Conservation (phyloP, 2,797 vertebrate species). For the Microchirus variegatus region DNA sequence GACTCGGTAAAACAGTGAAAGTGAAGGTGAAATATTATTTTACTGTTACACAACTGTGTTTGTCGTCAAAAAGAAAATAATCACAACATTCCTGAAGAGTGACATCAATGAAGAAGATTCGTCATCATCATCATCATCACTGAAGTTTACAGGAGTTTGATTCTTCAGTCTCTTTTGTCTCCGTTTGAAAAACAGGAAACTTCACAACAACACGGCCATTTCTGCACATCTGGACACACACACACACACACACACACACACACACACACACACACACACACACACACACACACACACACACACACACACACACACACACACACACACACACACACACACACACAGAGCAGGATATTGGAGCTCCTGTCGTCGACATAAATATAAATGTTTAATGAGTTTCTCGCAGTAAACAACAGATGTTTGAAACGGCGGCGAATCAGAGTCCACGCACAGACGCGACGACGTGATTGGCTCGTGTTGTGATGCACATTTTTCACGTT, state of each 20-base stretch:
- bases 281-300: constrained; percentile 6
- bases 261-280: no score
- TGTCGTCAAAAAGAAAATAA: constrained; percentile 28
- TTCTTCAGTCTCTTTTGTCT: constrained; percentile 33
- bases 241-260: no score
- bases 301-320: background rate
- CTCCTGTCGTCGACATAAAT: constrained; percentile 37
- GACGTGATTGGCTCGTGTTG: no score
- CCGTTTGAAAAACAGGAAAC: constrained; percentile 78
- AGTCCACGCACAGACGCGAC: no score
- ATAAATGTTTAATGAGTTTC: constrained; percentile 44
- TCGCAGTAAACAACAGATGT: background rate
- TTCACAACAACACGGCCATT: constrained; percentile 66
- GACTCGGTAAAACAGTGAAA: no score
- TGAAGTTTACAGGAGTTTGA: background rate
- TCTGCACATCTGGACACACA: constrained; percentile 77
- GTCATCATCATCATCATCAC: constrained; percentile 48
- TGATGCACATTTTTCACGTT: no score
- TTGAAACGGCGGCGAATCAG: no score
- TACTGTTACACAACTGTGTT: background rate
- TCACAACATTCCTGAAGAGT: constrained; percentile 50
- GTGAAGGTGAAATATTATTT: no score
- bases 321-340: constrained; percentile 17
- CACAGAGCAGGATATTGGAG: constrained; percentile 66
- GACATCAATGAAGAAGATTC: constrained; percentile 14